These are phyloP conservation scores for Zaprionus obscuricornis DNA, from an alignment of 2,888 invertebrate genomes.

Conservation along the genomic window DNA sequence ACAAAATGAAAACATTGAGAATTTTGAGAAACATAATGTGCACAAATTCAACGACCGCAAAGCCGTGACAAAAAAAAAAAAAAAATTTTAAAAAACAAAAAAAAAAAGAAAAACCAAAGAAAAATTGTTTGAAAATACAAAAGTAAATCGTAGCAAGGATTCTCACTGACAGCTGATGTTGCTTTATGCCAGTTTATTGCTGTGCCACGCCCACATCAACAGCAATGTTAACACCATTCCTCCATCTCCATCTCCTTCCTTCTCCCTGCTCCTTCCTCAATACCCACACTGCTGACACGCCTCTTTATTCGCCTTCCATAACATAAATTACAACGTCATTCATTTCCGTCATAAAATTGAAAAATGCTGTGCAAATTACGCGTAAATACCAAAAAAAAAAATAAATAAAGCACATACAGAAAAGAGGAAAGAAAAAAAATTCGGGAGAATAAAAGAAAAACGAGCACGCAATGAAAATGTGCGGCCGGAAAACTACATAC, in stretches of 20 bases:
- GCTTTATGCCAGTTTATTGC: conserved; percentile 47
- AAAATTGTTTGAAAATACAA: too few species aligned
- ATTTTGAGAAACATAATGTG: neutral
- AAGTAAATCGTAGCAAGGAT: conserved; percentile 58
- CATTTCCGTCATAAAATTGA: conserved; percentile 79
- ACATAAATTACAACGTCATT: conserved; percentile 73
- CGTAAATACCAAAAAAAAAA: conserved; percentile 57
- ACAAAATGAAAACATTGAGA: neutral
- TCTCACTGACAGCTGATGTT: conserved; percentile 25
- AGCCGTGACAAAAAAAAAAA: neutral
- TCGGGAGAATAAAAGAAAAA: conserved; percentile 15
- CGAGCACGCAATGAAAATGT: conserved; percentile 55
- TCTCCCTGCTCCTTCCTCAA: neutral
- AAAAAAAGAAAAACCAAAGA: neutral
- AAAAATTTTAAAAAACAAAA: neutral
- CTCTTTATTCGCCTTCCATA: neutral
- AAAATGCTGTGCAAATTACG: conserved; percentile 76
- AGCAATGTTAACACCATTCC: neutral
- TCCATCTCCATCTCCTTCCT: too few species aligned
- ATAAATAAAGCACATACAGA: conserved; percentile 8
- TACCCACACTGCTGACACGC: conserved; percentile 24
- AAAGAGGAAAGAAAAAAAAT: conserved; percentile 15
- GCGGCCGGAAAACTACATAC: conserved; percentile 57
- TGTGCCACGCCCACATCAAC: conserved; percentile 14
- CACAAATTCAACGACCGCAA: conserved; percentile 25